Evolutionary conservation across 2,888 invertebrate species (phyloP).

Genomic region (Nomada fucata): DNA sequence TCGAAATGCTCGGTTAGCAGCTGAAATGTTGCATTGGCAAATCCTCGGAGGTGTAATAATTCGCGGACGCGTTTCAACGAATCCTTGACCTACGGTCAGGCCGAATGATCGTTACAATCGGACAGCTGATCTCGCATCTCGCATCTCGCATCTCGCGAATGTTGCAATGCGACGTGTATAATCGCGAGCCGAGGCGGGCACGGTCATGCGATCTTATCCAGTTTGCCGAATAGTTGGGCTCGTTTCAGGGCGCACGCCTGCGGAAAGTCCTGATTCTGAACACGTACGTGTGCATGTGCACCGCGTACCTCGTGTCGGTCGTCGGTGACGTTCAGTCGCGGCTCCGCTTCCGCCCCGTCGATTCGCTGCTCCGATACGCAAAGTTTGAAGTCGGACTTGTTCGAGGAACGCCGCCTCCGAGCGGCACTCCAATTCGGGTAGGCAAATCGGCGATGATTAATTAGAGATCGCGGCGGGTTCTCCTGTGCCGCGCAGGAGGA

Average conservation of each 20-base stretch:
- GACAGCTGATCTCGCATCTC: background rate
- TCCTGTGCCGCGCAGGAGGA: conserved; percentile 4
- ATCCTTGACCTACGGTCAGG: background rate
- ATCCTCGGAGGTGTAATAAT: background rate
- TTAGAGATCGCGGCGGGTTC: conserved; percentile 1
- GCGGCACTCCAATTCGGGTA: background rate
- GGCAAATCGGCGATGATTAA: background rate
- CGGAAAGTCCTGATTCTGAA: conserved; percentile 72
- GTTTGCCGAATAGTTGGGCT: conserved; percentile 49
- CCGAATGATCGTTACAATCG: background rate
- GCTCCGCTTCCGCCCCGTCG: conserved; percentile 57
- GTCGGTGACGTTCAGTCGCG: conserved; percentile 60
- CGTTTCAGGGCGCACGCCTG: conserved; percentile 75
- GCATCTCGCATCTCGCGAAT: conserved; percentile 13
- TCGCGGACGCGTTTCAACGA: background rate
- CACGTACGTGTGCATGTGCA: conserved; percentile 15
- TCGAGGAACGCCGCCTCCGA: background rate
- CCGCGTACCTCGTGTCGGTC: conserved; percentile 50
- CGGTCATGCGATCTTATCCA: conserved; percentile 58
- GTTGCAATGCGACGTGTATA: conserved; percentile 14
- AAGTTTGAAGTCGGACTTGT: background rate
- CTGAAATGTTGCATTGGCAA: too few relatives aligned
- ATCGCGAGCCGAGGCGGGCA: conserved; percentile 22
- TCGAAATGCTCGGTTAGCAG: too few relatives aligned
- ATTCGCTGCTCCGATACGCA: conserved; percentile 17